These are phyloP conservation scores for Emydocephalus ijimae DNA, from an alignment of 2,113 vertebrate genomes.

Conservation along the genomic window DNA sequence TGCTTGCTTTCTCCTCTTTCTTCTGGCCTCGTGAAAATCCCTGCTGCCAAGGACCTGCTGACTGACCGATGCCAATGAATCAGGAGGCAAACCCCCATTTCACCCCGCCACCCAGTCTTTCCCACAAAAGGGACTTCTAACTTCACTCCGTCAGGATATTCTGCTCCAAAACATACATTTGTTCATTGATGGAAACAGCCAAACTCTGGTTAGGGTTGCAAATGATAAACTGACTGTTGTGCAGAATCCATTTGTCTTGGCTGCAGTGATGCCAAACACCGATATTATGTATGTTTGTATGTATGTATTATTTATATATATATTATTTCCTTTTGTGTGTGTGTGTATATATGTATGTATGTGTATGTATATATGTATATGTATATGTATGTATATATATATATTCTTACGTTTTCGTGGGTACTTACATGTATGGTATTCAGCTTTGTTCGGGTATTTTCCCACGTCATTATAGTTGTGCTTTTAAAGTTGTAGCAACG, in stretches of 20 bases:
- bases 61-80: not conserved
- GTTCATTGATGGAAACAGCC: not conserved
- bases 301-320: too few relatives aligned
- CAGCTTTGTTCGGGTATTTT: too few relatives aligned
- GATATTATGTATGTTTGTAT: not conserved
- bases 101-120: not conserved
- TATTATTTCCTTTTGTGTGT: too few relatives aligned
- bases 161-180: conserved; percentile 18
- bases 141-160: not conserved
- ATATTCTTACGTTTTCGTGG: fast-evolving
- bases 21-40: not conserved
- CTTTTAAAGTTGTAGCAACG: too few relatives aligned
- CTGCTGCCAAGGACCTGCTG: not conserved
- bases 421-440: too few relatives aligned
- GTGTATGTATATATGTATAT: too few relatives aligned
- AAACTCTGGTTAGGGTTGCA: not conserved
- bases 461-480: too few relatives aligned
- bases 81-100: not conserved
- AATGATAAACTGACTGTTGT: not conserved
- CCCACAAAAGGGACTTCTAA: not conserved
- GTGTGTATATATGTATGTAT: too few relatives aligned
- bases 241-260: conserved; percentile 9
- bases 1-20: not conserved
- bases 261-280: not conserved
- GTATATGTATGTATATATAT: too few relatives aligned